Evolutionary conservation across 2,888 invertebrate genomes (phyloP), one percentile per base, ranked within the genome.

Genomic region (Melieria crassipennis): DNA sequence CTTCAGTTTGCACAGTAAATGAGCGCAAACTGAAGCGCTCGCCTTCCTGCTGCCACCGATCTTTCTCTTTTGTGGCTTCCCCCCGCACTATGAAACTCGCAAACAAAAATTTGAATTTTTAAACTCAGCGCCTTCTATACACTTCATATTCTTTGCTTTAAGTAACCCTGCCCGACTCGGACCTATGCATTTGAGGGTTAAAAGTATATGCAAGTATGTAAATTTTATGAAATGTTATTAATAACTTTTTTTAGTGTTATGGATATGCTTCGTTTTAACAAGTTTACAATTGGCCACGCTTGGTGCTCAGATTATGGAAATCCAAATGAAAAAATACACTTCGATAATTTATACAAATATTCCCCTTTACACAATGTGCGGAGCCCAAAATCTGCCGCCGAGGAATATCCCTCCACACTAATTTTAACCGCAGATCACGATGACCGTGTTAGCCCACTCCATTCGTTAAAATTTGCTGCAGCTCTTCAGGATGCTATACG

Each of bases 371-470:
- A 99, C 88, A 99, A 98, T 86, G 91, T 98, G 9, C 88, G 88
- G 73, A 87, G 90, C 11, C 94, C 96, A 0, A 81, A 87, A 48
- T 84, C 62, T 16, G 86, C 83, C 30, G 85, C 86, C 7, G 84
- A 85, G 9, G 92, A 97, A 87, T 99, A 98, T 89, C 99, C 99
- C 6, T 92, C 98, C 16, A 93, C 93, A 30, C 88, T 99, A 75
- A 90, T 99, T 73, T 88, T 97, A 78, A 98, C 98, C n/a, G 98
- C 96, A 30, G 98, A 99, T 89, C 98, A 99, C 88, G 98, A 99
- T 88, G 98, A 99, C 88, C 92, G 99, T 78, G 99, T 99, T 76
- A 98, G 98, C 77, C 99, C 99, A 65, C 90, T 97, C 77, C 99
- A 99, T 89, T 97, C 98, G 73, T 90, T 98, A 62, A 99, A 99